Base-by-base conservation (phyloP, 37 sponge, comb jelly and placozoan species). In the Geodia barretti region DNA sequence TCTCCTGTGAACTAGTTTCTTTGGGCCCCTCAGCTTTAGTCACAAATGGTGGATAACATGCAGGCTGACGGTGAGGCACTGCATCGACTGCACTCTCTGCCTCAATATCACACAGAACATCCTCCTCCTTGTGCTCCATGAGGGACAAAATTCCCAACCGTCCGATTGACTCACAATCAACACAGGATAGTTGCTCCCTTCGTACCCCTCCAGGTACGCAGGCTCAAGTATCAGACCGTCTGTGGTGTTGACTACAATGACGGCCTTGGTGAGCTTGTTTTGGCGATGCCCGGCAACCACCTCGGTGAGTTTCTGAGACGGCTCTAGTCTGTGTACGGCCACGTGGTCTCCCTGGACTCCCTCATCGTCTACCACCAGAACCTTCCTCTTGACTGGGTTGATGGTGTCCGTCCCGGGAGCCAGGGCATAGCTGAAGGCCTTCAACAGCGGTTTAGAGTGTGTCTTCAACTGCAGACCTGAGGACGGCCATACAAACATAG, bases 401-500 rank as follows among this genome's bases (percentile, higher is more conserved):
- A 65, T 33, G 21, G 37, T 64, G 40, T 70, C 40, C 60, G 54
- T 83, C 21, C 62, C 19, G 1, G 89, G 89, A 43, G 47, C 69
- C 23, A 64, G 74, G 54, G 84, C 77, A 54, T 88, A 88, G 0
- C 73, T 63, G 67, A 74, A 88, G 20, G 64, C 60, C 11, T 26
- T 54, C 39, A 77, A 64, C 26, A 78, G 83, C 2, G 1, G 29
- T 7, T 71, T 30, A 9, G n/a, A 38, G 28, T 41, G 68, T 38
- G 40, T 26, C 61, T 34, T 77, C 39, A 88, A 37, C 38, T 88
- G 82, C 4, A 88, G 54, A 34, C 89, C 89, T 88, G 59, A 4
- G 3, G 41, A 36, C 1, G 25, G 24, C 2, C 1, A 47, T 14
- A 47, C 7, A 47, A 17, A 47, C 54, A 47, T 47, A 14, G 7